Evolutionary conservation across 1,140 invertebrate genomes (phyloP).

Genomic region (Magallana angulata): DNA sequence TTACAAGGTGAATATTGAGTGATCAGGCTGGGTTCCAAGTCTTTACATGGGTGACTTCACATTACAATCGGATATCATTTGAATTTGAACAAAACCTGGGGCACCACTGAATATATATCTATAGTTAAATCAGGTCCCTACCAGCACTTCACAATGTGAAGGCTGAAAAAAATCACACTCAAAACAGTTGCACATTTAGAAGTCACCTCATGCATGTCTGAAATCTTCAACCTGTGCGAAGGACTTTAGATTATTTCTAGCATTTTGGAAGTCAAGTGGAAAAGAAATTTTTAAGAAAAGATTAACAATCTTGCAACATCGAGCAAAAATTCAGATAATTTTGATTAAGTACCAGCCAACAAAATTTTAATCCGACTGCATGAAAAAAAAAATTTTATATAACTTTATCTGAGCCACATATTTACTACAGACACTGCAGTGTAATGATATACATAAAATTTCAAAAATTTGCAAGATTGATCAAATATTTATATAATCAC

Average conservation of each 20-base stretch:
- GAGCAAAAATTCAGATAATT: too few relatives aligned
- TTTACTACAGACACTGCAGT: too few relatives aligned
- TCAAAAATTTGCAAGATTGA: too few relatives aligned
- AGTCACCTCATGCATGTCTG: conserved; percentile 1
- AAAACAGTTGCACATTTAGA: conserved; percentile 27
- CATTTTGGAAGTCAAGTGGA: not conserved
- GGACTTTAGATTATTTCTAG: not conserved
- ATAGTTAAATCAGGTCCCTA: not conserved
- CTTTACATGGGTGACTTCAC: conserved; percentile 18
- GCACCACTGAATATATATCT: not conserved
- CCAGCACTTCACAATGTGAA: not conserved
- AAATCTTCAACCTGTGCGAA: not conserved
- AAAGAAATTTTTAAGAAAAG: not conserved
- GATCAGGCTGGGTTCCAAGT: not conserved
- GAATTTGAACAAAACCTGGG: conserved; percentile 1
- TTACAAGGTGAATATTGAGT: too few relatives aligned
- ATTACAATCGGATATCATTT: conserved; percentile 27
- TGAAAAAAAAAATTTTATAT: too few relatives aligned
- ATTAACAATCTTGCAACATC: too few relatives aligned
- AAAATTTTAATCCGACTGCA: too few relatives aligned
- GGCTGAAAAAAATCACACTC: not conserved
- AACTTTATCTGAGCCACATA: too few relatives aligned
- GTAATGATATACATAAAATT: too few relatives aligned
- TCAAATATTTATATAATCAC: too few relatives aligned
- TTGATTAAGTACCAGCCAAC: too few relatives aligned